These are phyloP conservation scores for Bubo bubo DNA, from an alignment of 2,113 vertebrate genomes.

Conservation along the genomic window DNA sequence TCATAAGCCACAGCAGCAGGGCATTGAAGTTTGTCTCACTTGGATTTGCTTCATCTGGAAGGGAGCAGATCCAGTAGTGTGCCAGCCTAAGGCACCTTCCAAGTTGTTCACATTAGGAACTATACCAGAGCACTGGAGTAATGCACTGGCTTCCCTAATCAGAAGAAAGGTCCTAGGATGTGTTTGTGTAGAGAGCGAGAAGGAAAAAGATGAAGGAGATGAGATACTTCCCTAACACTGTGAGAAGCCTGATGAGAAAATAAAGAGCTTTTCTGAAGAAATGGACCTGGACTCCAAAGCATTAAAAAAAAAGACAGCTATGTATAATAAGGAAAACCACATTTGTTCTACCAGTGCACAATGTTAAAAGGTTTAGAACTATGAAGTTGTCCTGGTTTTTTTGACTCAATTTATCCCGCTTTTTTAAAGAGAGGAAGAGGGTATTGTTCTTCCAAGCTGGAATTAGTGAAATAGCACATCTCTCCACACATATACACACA, in stretches of 20 bases:
- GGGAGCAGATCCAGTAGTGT: not conserved
- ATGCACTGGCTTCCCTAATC: not conserved
- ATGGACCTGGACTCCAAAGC: not conserved
- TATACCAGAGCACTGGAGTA: not conserved
- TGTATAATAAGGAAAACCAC: not conserved
- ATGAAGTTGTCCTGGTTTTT: not conserved
- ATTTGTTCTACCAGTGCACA: not conserved
- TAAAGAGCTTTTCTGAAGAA: not conserved
- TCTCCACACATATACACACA: not conserved
- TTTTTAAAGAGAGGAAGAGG: not conserved
- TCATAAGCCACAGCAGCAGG: not conserved
- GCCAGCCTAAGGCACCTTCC: not conserved
- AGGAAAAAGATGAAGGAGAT: not conserved
- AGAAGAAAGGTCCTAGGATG: not conserved
- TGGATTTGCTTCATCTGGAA: conserved; percentile 14
- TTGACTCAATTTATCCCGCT: not conserved
- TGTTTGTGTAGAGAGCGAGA: not conserved
- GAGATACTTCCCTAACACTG: not conserved
- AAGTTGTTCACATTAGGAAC: not conserved
- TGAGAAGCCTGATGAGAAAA: not conserved
- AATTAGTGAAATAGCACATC: not conserved
- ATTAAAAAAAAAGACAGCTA: not conserved
- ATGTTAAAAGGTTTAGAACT: not conserved
- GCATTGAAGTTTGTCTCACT: not conserved
- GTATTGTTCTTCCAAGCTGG: not conserved